These are phyloP conservation scores for Tiphia femorata DNA, from an alignment of 2,888 invertebrate species.

Conservation along the genomic window DNA sequence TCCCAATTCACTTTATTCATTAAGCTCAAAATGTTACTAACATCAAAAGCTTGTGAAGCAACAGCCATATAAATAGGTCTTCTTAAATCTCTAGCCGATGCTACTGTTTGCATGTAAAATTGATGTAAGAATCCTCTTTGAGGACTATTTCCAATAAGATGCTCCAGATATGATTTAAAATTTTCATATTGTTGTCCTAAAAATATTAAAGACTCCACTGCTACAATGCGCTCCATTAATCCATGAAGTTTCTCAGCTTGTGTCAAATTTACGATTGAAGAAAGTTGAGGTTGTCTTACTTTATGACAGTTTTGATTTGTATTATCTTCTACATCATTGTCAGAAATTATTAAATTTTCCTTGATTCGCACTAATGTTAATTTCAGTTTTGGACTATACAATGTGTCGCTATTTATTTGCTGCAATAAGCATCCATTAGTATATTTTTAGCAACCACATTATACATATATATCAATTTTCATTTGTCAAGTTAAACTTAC, in stretches of 20 bases:
- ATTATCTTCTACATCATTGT: slow-evolving; percentile 60
- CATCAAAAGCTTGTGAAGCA: slow-evolving; percentile 83
- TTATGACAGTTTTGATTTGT: slow-evolving; percentile 66
- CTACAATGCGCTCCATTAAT: slow-evolving; percentile 88
- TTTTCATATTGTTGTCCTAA: slow-evolving; percentile 89
- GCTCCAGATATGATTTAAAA: slow-evolving; percentile 87
- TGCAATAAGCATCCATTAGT: slow-evolving; percentile 43
- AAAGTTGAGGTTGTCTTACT: slow-evolving; percentile 72
- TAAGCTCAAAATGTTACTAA: slow-evolving; percentile 80
- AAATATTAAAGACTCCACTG: slow-evolving; percentile 93
- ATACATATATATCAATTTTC: background rate
- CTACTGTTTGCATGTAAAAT: slow-evolving; percentile 81
- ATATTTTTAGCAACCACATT: slow-evolving; percentile 1
- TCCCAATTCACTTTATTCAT: slow-evolving; percentile 97
- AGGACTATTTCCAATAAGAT: slow-evolving; percentile 77
- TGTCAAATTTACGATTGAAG: slow-evolving; percentile 77
- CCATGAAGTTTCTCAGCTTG: slow-evolving; percentile 84
- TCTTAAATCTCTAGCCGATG: slow-evolving; percentile 80
- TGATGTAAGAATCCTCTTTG: slow-evolving; percentile 78
- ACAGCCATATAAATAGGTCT: slow-evolving; percentile 91
- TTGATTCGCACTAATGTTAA: slow-evolving; percentile 83
- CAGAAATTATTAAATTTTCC: slow-evolving; percentile 76
- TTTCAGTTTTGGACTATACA: slow-evolving; percentile 80
- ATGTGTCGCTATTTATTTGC: slow-evolving; percentile 70
- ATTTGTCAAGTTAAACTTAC: slow-evolving; percentile 66